Evolutionary conservation across 2,888 invertebrate species (phyloP).

Genomic region (Aphelenchoides bicaudatus): DNA sequence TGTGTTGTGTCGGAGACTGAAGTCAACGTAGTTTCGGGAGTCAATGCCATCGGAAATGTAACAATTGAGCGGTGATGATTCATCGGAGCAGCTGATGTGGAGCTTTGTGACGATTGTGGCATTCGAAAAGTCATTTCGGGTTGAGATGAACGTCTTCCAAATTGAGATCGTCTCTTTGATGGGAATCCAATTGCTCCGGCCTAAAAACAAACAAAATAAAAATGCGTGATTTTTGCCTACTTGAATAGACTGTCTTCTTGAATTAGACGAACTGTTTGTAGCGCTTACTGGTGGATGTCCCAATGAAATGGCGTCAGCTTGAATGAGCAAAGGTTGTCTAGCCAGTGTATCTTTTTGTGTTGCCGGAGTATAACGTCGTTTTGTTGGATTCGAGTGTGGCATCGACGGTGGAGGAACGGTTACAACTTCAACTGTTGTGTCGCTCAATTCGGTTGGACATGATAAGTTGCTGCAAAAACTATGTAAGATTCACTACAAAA

Average conservation of each 20-base stretch:
- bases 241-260: conserved; percentile 48
- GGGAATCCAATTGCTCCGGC: conserved; percentile 58
- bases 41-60: neutral
- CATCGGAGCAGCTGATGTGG: neutral
- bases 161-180: conserved; percentile 33
- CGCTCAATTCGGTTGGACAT: conserved; percentile 45
- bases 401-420: neutral
- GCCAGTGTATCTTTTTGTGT: conserved; percentile 4
- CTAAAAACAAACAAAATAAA: too few species aligned
- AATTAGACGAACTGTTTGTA: conserved; percentile 10
- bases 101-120: neutral
- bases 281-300: neutral
- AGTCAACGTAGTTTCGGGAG: conserved; percentile 15
- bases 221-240: too few species aligned
- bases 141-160: conserved; percentile 54
- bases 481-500: too few species aligned
- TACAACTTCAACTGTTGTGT: conserved; percentile 28
- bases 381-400: conserved; percentile 8
- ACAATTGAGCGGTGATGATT: conserved; percentile 2
- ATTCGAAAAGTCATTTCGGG: conserved; percentile 38
- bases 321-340: neutral
- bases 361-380: conserved; percentile 17
- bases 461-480: conserved; percentile 46
- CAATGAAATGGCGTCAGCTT: neutral
- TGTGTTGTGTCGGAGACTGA: conserved; percentile 2